Percentiles rank a stretch among this genome's conserved stretches.
phyloP scores from a whole-genome alignment of 2,888 invertebrate species.

The Clusia tigrina region DNA sequence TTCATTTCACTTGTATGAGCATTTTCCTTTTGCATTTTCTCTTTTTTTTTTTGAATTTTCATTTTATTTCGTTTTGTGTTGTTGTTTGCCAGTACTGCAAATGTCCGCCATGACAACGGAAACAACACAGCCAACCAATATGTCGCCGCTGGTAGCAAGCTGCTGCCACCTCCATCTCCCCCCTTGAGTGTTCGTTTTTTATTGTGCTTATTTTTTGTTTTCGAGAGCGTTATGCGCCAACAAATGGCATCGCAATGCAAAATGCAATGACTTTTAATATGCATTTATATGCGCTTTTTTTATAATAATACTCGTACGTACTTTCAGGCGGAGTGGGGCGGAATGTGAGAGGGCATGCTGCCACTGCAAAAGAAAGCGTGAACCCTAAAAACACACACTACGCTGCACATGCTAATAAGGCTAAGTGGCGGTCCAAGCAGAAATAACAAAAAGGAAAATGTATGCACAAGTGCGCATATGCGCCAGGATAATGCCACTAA shows the following conservation, averaged over 20 bases:
- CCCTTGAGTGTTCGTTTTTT: not conserved
- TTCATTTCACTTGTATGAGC: conserved; percentile 14
- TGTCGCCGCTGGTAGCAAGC: not conserved
- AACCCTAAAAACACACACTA: conserved; percentile 36
- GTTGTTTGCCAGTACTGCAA: too few relatives aligned
- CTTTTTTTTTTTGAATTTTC: too few relatives aligned
- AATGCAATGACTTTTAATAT: conserved; percentile 57
- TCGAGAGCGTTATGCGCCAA: conserved; percentile 22
- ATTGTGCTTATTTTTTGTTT: not conserved
- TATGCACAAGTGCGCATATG: not conserved
- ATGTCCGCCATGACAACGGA: not conserved
- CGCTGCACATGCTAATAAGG: conserved; percentile 53
- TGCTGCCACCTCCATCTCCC: not conserved
- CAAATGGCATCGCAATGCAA: conserved; percentile 22
- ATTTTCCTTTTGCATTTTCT: not conserved
- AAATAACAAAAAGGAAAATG: too few relatives aligned
- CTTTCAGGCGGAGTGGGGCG: conserved; percentile 43
- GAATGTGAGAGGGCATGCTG: too few relatives aligned
- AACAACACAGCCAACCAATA: not conserved
- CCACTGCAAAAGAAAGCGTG: not conserved
- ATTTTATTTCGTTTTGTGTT: too few relatives aligned
- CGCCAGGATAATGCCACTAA: not conserved
- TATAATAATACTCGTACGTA: conserved; percentile 50
- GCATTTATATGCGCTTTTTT: conserved; percentile 44
- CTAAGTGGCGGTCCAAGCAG: conserved; percentile 50